Evolutionary conservation across 1,140 invertebrate species (phyloP).

Genomic region (Pseudomyrmex concolor): DNA sequence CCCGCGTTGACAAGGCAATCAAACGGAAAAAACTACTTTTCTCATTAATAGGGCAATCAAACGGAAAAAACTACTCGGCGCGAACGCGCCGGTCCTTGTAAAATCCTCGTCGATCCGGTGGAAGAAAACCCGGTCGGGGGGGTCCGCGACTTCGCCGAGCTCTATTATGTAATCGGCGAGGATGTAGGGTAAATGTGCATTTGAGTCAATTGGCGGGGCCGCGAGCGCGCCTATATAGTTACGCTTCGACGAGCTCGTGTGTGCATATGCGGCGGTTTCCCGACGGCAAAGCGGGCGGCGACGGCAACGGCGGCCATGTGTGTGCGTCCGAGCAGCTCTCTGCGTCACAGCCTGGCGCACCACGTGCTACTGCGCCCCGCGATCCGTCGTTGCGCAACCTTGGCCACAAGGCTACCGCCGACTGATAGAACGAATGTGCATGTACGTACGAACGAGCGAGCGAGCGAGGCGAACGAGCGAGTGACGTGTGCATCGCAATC

Average conservation of each 20-base stretch:
- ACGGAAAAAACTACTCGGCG: neutral
- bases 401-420: slow-evolving; percentile 74
- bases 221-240: slow-evolving; percentile 71
- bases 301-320: slow-evolving; percentile 15
- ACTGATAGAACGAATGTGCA: slow-evolving; percentile 42
- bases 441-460: neutral
- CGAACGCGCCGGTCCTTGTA: neutral
- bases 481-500: slow-evolving; percentile 29
- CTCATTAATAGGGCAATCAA: neutral
- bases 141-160: slow-evolving; percentile 44
- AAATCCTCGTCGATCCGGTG: neutral
- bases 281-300: slow-evolving; percentile 38
- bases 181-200: slow-evolving; percentile 84
- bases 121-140: slow-evolving; percentile 56
- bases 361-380: slow-evolving; percentile 72
- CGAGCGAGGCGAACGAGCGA: slow-evolving; percentile 26
- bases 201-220: slow-evolving; percentile 82
- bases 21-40: neutral
- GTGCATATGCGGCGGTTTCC: slow-evolving; percentile 50
- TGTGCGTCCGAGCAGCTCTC: slow-evolving; percentile 54
- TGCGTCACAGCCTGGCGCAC: slow-evolving; percentile 64
- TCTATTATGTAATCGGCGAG: slow-evolving; percentile 82
- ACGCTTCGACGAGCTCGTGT: slow-evolving; percentile 57
- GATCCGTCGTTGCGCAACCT: slow-evolving; percentile 75
- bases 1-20: no score